Evolutionary conservation across 2,113 vertebrate species (phyloP).

Genomic region (Chionis minor): DNA sequence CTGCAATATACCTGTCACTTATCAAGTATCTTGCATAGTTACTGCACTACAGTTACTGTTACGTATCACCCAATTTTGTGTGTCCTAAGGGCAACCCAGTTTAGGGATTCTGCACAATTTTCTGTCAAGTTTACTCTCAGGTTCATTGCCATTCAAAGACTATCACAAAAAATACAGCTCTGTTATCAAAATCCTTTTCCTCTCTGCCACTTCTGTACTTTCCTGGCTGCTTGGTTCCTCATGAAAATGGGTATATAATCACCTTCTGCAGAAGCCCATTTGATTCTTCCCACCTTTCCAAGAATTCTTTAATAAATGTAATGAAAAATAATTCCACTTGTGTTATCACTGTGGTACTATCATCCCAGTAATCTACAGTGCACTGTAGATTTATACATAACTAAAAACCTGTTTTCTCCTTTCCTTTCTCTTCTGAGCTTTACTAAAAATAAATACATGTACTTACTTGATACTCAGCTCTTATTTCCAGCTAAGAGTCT

Average conservation of each 20-base stretch:
- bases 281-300: neutral
- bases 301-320: neutral
- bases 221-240: neutral
- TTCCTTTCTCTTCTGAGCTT: neutral
- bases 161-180: conserved; percentile 17
- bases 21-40: neutral
- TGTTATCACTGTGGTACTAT: neutral
- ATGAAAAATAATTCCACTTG: neutral
- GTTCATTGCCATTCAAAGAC: conserved; percentile 17
- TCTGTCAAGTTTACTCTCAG: neutral
- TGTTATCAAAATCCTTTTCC: neutral
- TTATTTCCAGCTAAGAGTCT: neutral
- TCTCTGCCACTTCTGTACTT: neutral
- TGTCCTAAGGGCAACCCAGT: neutral
- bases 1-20: neutral
- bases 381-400: neutral
- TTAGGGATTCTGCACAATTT: neutral
- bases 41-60: neutral
- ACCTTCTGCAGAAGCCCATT: neutral
- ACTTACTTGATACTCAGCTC: neutral
- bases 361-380: neutral
- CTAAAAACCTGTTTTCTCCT: neutral
- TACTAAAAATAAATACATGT: neutral
- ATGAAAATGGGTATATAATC: neutral
- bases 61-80: neutral